Percentiles rank a stretch among this genome's conserved stretches.
Conservation (phyloP, 2,797 vertebrate species). For the Nyctibius grandis region DNA sequence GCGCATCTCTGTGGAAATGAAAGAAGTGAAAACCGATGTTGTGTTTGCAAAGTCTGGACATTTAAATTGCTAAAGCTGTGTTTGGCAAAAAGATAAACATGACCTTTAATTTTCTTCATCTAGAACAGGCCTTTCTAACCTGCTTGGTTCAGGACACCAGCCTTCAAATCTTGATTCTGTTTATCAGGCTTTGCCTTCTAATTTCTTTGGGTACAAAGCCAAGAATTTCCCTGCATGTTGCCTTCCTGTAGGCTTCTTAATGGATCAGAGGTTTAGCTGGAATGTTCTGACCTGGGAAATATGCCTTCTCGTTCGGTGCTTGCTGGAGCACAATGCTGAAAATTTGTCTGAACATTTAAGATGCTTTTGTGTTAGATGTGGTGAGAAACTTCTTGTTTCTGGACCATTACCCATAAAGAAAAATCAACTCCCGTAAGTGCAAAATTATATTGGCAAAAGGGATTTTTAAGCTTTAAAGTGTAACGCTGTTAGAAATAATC, state of each 20-base stretch:
- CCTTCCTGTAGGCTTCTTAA: constrained; percentile 36
- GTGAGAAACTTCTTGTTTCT: background rate
- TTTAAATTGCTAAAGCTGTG: background rate
- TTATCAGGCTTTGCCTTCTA: constrained; percentile 31
- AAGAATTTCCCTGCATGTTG: background rate
- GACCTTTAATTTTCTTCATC: constrained; percentile 27
- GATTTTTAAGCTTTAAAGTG: constrained; percentile 1
- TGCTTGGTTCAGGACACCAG: constrained; percentile 11
- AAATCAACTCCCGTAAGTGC: background rate
- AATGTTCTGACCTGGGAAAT: constrained; percentile 32
- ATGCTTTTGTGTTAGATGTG: background rate
- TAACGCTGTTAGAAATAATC: background rate
- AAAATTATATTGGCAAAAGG: background rate
- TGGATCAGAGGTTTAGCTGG: background rate
- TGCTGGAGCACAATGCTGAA: background rate
- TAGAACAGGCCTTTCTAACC: constrained; percentile 22
- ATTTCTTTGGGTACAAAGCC: constrained; percentile 32
- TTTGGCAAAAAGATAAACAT: background rate
- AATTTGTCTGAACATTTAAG: background rate
- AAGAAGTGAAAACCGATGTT: background rate
- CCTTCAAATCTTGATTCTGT: background rate
- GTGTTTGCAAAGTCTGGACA: background rate
- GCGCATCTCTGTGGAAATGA: background rate
- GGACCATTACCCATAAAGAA: background rate
- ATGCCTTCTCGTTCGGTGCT: background rate